Base-by-base conservation (phyloP, 1,140 invertebrate species). In the Centruroides vittatus region DNA sequence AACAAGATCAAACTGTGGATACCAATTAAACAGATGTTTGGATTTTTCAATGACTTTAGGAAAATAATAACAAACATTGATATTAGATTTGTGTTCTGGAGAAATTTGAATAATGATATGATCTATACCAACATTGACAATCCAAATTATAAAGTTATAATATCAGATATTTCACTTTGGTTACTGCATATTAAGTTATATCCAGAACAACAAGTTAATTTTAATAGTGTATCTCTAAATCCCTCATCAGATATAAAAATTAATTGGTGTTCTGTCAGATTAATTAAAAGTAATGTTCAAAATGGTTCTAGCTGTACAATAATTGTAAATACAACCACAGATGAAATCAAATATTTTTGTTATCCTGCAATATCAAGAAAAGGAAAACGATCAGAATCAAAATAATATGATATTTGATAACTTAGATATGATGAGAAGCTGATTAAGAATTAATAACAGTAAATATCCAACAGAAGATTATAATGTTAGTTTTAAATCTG, bases 21-120 rank as follows among this genome's bases (percentile, higher is more conserved):
- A 6, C 55, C 60, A 10, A 57, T 61, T 47, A 61, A 57, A 36
- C 47, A 57, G 1, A 7, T 57, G 9, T 61, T 61, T 57, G 48
- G 57, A 47, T 57, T 61, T 35, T 49, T 61, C n/a, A 41, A 34
- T 9, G 53, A 52, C 52, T 57, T 57, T 47, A 55, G 57, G 13
- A 47, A 61, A 57, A 13, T 57, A 34, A 57, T 61, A 5, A 35
- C 55, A 10, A 36, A 55, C 4, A 12, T 57, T 7, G 41, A 53
- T 35, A 7, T 53, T 4, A 57, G 57, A 47, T 36, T 57, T 55
- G 23, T 52, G 35, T 57, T 61, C 49, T 55, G 52, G 23, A 57
- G 34, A 47, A 61, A 57, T 53, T 0, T 35, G 1, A 52, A 35
- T 13, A 1, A 52, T 1, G 57, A 47, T 57, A 61, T 53, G 49